Evolutionary conservation across 2,888 invertebrate species (phyloP), one percentile per base, ranked within the genome.

Genomic region (Chesias legatella): DNA sequence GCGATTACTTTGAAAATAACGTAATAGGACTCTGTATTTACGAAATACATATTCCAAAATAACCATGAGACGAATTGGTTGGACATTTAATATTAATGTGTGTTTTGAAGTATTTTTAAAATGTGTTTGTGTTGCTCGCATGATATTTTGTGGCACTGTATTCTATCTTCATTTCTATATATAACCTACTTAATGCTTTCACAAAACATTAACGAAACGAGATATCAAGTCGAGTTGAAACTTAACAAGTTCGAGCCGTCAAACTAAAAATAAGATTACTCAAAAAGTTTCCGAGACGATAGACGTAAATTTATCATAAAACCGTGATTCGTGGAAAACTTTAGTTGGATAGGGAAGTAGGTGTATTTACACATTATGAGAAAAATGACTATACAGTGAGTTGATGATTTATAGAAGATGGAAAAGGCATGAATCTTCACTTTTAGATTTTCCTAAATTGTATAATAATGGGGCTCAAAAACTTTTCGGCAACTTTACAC

Each of bases 291-390:
- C 23, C 36, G 42, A 46, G 44, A 41, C 51, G 53, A 46, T 53
- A 51, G 53, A 61, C 62, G 66, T 72, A 76, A 73, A 81, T 83
- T 82, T 76, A 84, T 80, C 75, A 76, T 71, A 60, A 49, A 48
- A 56, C 59, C 61, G 63, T 82, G 81, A 83, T 77, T 79, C 66
- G 76, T 65, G 61, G 63, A 76, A 83, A 83, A 81, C 73, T 81
- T 73, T 41, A 62, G 69, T 63, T 60, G 56, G 53, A 61, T 63
- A 59, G 63, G 70, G 75, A 17, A 61, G 72, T 58, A 47, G 60
- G 62, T 75, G 58, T 73, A 73, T 73, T 74, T 74, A 64, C 59
- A 58, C 56, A 73, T 68, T 67, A 66, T 61, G 63, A 73, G 72
- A 73, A 79, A 76, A 77, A 73, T 79, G 70, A 71, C 69, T 75